phyloP scores from a whole-genome alignment of 2,797 vertebrate genomes.

The Cephalopachus bancanus region DNA sequence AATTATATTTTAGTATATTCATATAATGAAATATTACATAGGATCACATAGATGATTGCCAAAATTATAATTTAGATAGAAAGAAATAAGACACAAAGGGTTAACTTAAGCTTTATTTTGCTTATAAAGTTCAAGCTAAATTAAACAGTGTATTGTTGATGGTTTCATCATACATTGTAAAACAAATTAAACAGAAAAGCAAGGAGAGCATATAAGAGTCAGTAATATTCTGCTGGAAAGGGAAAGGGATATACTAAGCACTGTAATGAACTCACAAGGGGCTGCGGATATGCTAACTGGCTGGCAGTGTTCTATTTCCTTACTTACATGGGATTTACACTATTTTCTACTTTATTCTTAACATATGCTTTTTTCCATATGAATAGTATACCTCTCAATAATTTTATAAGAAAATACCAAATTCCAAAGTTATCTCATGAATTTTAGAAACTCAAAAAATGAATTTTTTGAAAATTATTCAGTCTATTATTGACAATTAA shows the following conservation, averaged over 20 bases:
- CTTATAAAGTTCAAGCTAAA: neutral
- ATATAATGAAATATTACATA: neutral
- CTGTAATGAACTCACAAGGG: neutral
- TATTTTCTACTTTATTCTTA: conserved; percentile 43
- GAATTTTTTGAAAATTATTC: neutral
- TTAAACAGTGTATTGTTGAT: conserved; percentile 29
- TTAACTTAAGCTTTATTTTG: neutral
- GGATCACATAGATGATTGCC: neutral
- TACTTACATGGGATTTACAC: neutral
- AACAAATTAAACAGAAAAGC: neutral
- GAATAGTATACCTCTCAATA: neutral
- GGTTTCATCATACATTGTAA: neutral
- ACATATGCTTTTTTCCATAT: neutral
- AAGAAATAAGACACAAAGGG: conserved; percentile 1
- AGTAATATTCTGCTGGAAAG: neutral
- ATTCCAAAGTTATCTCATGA: neutral
- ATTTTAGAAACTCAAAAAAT: neutral
- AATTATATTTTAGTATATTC: neutral
- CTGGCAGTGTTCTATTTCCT: neutral
- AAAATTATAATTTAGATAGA: neutral
- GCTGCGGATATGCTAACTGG: neutral
- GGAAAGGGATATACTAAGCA: neutral
- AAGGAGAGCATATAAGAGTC: neutral
- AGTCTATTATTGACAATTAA: conserved; percentile 29
- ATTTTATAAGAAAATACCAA: neutral